phyloP scores from a whole-genome alignment of 2,888 invertebrate genomes.

The Steinernema carpocapsae region DNA sequence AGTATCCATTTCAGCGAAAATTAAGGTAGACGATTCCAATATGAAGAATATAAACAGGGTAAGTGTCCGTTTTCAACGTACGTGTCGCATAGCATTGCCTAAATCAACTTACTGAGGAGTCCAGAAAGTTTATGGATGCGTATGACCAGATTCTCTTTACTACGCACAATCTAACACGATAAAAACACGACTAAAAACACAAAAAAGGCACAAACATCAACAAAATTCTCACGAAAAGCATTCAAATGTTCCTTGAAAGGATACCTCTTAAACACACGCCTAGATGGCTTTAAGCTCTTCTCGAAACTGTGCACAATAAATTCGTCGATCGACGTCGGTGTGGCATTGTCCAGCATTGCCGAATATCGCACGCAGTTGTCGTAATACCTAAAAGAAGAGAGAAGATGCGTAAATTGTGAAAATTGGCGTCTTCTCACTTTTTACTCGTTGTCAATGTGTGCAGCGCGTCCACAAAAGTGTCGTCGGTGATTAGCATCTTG shows the following conservation, averaged over 20 bases:
- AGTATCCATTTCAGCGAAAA: no score
- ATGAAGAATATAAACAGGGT: no score
- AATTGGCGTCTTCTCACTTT: background rate
- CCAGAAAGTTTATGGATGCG: no score
- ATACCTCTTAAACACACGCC: background rate
- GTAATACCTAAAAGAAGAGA: background rate
- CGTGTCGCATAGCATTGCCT: no score
- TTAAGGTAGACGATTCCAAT: no score
- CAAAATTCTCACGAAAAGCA: background rate
- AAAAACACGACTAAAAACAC: background rate
- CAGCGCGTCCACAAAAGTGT: conserved; percentile 46
- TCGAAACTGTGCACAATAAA: background rate
- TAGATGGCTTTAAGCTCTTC: background rate
- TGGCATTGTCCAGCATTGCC: background rate
- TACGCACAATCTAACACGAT: conserved; percentile 12
- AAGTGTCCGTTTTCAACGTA: no score
- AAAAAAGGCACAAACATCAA: background rate
- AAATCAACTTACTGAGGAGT: no score
- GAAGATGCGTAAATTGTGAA: no score
- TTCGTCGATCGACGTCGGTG: background rate
- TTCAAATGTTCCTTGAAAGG: background rate
- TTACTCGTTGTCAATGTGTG: conserved; percentile 1
- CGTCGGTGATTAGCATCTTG: conserved; percentile 48
- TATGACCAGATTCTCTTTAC: no score
- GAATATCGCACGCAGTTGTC: conserved; percentile 29